Conservation (phyloP, 2,113 vertebrate genomes). For the Hemiprocne comata region DNA sequence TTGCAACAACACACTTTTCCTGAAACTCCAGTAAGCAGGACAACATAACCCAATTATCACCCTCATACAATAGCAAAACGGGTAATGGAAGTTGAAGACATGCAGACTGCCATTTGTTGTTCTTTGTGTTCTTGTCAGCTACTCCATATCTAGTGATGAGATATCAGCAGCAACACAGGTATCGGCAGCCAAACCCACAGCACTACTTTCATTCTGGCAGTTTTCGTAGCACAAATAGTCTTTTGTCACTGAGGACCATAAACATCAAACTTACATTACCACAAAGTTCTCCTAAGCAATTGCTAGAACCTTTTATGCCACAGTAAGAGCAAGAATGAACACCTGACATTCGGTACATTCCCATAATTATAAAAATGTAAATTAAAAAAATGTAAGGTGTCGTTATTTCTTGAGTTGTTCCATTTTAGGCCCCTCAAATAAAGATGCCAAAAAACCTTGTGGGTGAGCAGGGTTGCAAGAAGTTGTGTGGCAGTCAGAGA, state of each 20-base stretch:
- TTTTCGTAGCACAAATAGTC: neutral
- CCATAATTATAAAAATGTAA: neutral
- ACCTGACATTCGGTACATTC: neutral
- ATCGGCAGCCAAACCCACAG: neutral
- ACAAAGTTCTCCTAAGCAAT: neutral
- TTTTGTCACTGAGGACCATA: neutral
- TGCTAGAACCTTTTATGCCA: neutral
- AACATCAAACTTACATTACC: rapidly evolving
- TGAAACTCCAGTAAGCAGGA: neutral
- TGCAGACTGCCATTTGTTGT: neutral
- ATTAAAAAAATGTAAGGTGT: neutral
- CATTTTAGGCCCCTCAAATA: neutral
- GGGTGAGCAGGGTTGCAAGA: neutral
- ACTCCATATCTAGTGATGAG: neutral
- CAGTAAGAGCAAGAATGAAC: neutral
- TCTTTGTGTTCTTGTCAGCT: neutral
- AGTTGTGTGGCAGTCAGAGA: neutral
- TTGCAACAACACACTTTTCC: neutral
- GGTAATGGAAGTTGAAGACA: neutral
- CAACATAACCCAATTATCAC: neutral
- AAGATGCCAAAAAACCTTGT: neutral
- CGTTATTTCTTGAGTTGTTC: neutral
- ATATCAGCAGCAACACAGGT: neutral
- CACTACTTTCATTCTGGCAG: neutral
- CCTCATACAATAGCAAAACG: neutral